Evolutionary conservation across 2,113 vertebrate genomes (phyloP).

Genomic region (Archocentrus centrarchus): DNA sequence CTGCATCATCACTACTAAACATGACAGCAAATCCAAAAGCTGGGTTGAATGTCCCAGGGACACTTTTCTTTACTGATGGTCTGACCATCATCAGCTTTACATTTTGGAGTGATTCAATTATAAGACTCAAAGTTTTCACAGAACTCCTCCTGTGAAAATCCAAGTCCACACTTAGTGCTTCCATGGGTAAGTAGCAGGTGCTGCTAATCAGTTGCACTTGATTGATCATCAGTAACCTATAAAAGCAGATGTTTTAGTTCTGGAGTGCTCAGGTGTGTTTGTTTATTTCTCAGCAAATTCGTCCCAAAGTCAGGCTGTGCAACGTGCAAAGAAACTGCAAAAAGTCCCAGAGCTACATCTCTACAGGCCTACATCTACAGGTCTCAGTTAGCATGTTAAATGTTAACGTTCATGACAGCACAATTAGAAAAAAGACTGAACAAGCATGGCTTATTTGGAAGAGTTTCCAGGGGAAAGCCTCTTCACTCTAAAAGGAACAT

Average conservation of each 20-base stretch:
- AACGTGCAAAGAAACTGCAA: background rate
- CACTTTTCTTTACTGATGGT: background rate
- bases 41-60: background rate
- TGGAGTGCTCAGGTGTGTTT: background rate
- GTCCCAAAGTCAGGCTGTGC: background rate
- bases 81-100: background rate
- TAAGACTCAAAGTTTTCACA: background rate
- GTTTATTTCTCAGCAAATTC: background rate
- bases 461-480: background rate
- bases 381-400: background rate
- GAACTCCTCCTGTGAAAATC: background rate
- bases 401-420: background rate
- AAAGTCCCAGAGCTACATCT: rapidly evolving
- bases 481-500: background rate
- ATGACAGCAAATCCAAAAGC: background rate
- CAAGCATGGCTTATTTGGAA: background rate
- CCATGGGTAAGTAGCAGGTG: background rate
- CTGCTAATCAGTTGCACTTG: background rate
- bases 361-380: background rate
- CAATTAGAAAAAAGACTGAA: background rate
- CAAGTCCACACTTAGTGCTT: background rate
- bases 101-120: background rate
- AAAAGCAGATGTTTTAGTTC: background rate
- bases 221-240: background rate
- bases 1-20: background rate